Base-by-base conservation (phyloP, 1,140 invertebrate species). In the Eumaeus atala region DNA sequence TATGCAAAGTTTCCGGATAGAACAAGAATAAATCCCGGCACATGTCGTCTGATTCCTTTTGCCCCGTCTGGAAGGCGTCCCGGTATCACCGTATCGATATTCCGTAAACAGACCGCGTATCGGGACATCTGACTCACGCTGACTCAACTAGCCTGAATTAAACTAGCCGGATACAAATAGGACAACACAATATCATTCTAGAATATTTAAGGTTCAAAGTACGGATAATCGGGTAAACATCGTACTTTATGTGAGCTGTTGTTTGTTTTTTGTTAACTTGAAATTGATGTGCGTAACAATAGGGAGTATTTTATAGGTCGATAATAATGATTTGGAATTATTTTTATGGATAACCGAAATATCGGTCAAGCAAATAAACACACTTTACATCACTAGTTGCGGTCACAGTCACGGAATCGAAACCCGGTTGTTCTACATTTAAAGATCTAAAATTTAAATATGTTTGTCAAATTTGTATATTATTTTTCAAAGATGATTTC, bases 91-190 rank as follows among this genome's bases (percentile, higher is more conserved):
- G 21, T 70, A 66, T 67, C 65, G 56, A 65, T 70, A 64, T 73
- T 68, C 64, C 58, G 61, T 68, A 66, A 66, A 66, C 60, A 59
- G 33, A 55, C 40, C 34, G 33, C 48, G 48, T 56, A 54, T 40
- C 56, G 59, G 47, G 58, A 56, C 36, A 34, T 38, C 51, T 73
- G 68, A 71, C 48, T 69, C 66, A 71, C 42, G 48, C 59, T 75
- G 69, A 75, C 59, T 68, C 68, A 74, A 60, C 55, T 62, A 64
- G 67, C 59, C 68, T 68, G 65, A 72, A 66, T 72, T 72, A 74
- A 69, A 60, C 60, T 58, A 54, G 56, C 44, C 54, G 53, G 48
- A 51, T 52, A 54, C 54, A 64, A 64, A 64, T 58, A 40, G 38
- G 40, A 40, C 51, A 42, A 42, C 17, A 53, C 21, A 44, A 37